Evolutionary conservation across 2,888 invertebrate species (phyloP), one percentile per base, ranked within the genome.

Genomic region (Timema podura): DNA sequence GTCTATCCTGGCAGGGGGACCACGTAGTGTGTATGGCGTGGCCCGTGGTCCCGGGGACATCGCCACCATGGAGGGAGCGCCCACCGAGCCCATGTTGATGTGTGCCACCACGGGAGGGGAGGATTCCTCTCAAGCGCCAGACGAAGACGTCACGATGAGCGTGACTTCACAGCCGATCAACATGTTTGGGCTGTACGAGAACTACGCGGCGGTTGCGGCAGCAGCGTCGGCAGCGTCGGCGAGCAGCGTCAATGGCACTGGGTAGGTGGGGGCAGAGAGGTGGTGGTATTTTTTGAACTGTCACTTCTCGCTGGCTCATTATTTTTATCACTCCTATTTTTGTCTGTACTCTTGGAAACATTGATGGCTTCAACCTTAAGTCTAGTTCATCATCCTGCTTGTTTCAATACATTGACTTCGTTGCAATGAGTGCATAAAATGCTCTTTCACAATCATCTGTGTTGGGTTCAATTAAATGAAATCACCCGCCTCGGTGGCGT

Each of bases 121-220:
- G 8, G 68, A 59, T 5, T 57, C 61, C 48, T n/a, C 10, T n/a
- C 59, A 16, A 59, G 9, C 8, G 15, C 68, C 9, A 16, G 64
- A 15, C 15, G 48, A 10, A 51, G 64, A 7, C 49, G 64, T 11
- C 45, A 15, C 46, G 65, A 13, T 6, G 30, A 3, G 30, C 30
- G 30, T 30, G 2, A 30, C 30, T 30, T 30, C 30, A 30, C 30
- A 30, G 3, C 48, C 68, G 6, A 49, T 46, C 6, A 44, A 48
- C n/a, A 59, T 70, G 51, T 70, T 68, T 48, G 68, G 70, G 2
- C 68, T 70, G 10, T 72, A 72, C 57, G 72, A 72, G 69, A 71
- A 66, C 47, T 71, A 71, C 11, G 71, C 71, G 11, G 71, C 71
- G 9, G 71, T 67, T 6, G 71, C 69, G 5, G 68, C 66, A 0